Percentiles rank a stretch among this genome's conserved stretches.
Evolutionary conservation across 2,113 vertebrate genomes (phyloP).

Genomic region (Salvelinus namaycush): DNA sequence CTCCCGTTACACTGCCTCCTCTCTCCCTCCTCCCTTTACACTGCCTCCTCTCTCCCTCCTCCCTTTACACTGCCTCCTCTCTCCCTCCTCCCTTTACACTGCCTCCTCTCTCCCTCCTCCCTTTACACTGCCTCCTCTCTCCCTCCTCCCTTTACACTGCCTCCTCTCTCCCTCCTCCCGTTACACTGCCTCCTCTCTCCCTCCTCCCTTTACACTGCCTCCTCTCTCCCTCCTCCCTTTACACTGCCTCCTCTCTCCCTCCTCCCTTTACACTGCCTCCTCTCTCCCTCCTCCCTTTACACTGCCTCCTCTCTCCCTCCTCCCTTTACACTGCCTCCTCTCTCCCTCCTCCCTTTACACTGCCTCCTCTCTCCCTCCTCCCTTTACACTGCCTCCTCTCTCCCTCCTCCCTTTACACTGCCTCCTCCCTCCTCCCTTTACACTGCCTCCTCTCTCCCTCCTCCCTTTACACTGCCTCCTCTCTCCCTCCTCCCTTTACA

Average conservation of each 20-base stretch:
- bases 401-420: constrained; percentile 21
- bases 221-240: no score
- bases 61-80: constrained; percentile 20
- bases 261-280: constrained; percentile 11
- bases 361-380: no score
- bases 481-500: no score
- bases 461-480: neutral
- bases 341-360: no score
- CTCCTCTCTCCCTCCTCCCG: neutral
- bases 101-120: neutral
- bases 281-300: neutral
- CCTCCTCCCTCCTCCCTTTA: neutral
- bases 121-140: constrained; percentile 25
- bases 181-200: neutral
- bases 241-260: neutral
- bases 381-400: no score
- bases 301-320: neutral
- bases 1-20: no score
- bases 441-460: neutral
- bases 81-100: neutral
- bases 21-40: no score
- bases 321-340: neutral
- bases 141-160: no score
- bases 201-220: no score
- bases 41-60: no score